Conservation (phyloP, 2,797 vertebrate species). For the Ctenosaura bakeri region DNA sequence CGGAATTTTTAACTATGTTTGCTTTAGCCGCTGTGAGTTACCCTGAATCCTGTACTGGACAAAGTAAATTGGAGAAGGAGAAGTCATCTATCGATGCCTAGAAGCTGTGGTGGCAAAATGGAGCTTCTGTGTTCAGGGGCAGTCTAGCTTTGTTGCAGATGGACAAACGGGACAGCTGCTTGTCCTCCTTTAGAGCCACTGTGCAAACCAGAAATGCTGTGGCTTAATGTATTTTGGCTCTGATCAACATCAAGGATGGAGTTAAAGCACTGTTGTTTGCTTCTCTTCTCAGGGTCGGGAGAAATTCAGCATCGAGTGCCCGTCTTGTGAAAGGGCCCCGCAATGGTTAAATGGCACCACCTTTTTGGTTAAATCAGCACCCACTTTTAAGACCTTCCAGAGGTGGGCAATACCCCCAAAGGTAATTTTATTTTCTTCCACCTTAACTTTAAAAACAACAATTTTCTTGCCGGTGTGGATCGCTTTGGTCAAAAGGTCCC, state of each 20-base stretch:
- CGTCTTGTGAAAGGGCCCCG: not conserved
- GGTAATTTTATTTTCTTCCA: not conserved
- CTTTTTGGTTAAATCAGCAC: not conserved
- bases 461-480: not conserved
- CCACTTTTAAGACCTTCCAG: not conserved
- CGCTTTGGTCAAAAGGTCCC: not conserved
- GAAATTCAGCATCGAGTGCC: no score
- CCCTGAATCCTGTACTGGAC: no score
- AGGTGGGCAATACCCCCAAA: not conserved
- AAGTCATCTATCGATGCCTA: no score
- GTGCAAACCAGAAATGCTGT: no score
- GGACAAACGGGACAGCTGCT: no score
- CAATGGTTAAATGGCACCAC: not conserved
- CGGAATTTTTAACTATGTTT: no score
- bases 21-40: no score
- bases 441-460: not conserved
- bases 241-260: not conserved
- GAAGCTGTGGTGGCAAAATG: not conserved
- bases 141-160: not conserved
- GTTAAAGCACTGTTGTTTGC: not conserved
- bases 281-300: not conserved
- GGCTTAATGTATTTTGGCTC: no score
- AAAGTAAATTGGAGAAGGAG: no score
- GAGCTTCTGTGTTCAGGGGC: not conserved
- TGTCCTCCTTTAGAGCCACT: no score